phyloP scores from a whole-genome alignment of 2,888 invertebrate genomes.

The Tanytarsus gracilentus region DNA sequence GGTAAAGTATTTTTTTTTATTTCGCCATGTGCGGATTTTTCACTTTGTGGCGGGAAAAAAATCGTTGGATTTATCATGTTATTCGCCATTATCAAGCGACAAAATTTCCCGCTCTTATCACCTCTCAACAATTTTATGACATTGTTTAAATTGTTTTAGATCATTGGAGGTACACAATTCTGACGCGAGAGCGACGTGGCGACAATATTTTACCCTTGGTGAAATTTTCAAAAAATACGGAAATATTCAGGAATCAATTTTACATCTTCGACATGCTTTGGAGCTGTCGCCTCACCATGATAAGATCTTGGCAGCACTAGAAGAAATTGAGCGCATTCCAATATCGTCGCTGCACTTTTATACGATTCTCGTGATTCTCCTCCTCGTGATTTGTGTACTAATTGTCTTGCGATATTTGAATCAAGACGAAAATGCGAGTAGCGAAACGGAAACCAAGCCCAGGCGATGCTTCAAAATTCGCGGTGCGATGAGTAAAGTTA shows the following conservation, averaged over 20 bases:
- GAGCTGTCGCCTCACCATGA: conserved; percentile 79
- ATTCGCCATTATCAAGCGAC: too few relatives aligned
- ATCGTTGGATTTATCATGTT: too few relatives aligned
- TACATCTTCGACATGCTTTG: conserved; percentile 72
- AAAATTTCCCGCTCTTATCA: too few relatives aligned
- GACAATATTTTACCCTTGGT: conserved; percentile 83
- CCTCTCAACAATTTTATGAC: neutral
- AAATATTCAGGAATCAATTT: conserved; percentile 77
- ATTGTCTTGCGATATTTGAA: conserved; percentile 24
- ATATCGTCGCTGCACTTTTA: conserved; percentile 74
- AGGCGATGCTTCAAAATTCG: conserved; percentile 19
- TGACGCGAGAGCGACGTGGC: conserved; percentile 73
- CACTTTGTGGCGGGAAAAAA: too few relatives aligned
- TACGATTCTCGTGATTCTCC: conserved; percentile 77
- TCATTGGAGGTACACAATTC: conserved; percentile 77
- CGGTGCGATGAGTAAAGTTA: conserved; percentile 24
- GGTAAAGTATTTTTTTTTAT: conserved; percentile 36
- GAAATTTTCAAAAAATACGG: conserved; percentile 88
- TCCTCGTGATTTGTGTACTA: conserved; percentile 45
- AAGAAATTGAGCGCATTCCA: conserved; percentile 73
- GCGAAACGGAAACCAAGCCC: conserved; percentile 8
- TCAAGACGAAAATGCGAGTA: neutral
- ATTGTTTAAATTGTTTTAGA: conserved; percentile 30
- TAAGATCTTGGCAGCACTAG: conserved; percentile 67
- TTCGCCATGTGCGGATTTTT: too few relatives aligned